These are phyloP conservation scores for Oryzias celebensis DNA, from an alignment of 2,113 vertebrate species.

Conservation along the genomic window DNA sequence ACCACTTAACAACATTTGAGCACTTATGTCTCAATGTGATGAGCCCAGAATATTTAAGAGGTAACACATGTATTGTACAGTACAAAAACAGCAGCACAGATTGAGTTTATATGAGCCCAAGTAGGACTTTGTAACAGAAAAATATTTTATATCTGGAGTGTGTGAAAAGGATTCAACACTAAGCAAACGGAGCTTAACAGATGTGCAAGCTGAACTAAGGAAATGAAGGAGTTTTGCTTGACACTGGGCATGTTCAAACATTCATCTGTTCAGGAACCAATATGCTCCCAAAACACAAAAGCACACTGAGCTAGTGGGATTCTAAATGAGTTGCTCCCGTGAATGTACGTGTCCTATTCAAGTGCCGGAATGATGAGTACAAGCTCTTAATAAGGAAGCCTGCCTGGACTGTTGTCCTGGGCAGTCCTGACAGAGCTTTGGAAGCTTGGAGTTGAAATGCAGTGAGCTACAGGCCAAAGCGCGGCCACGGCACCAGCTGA, in stretches of 20 bases:
- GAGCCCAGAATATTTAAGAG: constrained; percentile 61
- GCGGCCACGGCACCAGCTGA: constrained; percentile 62
- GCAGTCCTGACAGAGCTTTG: constrained; percentile 57
- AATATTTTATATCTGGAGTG: constrained; percentile 32
- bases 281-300: neutral
- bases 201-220: constrained; percentile 27
- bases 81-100: constrained; percentile 75
- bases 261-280: constrained; percentile 12
- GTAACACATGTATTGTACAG: constrained; percentile 74
- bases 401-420: constrained; percentile 50
- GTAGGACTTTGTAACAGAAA: constrained; percentile 44
- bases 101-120: constrained; percentile 42
- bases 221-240: constrained; percentile 45
- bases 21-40: constrained; percentile 33
- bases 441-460: constrained; percentile 61
- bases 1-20: constrained; percentile 33
- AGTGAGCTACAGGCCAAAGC: constrained; percentile 59
- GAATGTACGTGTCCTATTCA: constrained; percentile 55
- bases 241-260: constrained; percentile 41
- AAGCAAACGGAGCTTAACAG: constrained; percentile 46
- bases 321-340: constrained; percentile 6
- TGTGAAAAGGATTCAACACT: constrained; percentile 26
- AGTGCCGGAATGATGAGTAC: constrained; percentile 40
- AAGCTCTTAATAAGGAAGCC: constrained; percentile 30
- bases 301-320: neutral